Evolutionary conservation across 1,140 invertebrate species (phyloP), one percentile per base, ranked within the genome.

Genomic region (Agrilus planipennis): DNA sequence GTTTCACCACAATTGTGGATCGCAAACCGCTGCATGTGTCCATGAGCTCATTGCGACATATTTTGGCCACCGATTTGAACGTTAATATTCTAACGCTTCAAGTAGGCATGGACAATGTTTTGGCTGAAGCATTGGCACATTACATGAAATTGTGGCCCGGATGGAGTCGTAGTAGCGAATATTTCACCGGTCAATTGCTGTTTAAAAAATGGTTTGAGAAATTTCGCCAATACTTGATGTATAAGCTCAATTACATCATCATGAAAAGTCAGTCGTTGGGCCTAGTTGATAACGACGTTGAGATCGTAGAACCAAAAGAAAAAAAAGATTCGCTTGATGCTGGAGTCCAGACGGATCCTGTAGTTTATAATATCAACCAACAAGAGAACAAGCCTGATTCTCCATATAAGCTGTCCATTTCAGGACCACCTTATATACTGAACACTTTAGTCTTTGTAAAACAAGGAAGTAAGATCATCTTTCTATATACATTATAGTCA

Each of bases 151-250:
- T 21, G 2, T 36, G 34, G 34, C 18, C 18, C 10, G 34, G 34
- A 3, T 36, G 34, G 34, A 10, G 15, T 3, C 9, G 18, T 5
- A 22, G n/a, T 21, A 12, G n/a, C n/a, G 18, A 21, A 15, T 36
- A 23, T 21, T 4, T 10, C 4, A 23, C 11, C n/a, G 19, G 18
- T 5, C 6, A 36, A 16, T 15, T 36, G 34, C 19, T 3, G 2
- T 15, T 6, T 21, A 36, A 21, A 23, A 21, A 36, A 4, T 36
- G 34, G 34, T 23, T 21, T 20, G 34, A 36, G 15, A 10, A 11
- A 15, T 36, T 21, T 22, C 34, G 34, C 4, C 34, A 36, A 14
- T 36, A 36, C 23, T 21, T 36, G 4, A 21, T 36, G 11, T 22
- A n/a, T 21, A 36, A 36, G 19, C 9, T 18, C n/a, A 20, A 36